These are phyloP conservation scores for Listrodromus nycthemerus DNA, from an alignment of 2,888 invertebrate genomes.

Conservation along the genomic window DNA sequence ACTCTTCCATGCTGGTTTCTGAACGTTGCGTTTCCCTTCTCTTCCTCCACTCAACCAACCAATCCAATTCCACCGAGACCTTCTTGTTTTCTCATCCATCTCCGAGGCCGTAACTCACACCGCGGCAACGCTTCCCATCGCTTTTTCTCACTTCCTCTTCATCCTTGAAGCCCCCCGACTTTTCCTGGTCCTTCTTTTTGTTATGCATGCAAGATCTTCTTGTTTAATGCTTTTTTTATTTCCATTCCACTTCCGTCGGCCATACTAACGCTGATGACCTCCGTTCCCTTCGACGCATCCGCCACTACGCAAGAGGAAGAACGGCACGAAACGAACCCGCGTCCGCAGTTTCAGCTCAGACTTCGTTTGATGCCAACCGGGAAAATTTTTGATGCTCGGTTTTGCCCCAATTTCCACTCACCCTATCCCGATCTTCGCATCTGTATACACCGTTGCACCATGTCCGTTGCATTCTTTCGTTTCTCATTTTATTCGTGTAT, in stretches of 20 bases:
- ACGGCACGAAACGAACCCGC: no score
- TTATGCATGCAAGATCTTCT: not conserved
- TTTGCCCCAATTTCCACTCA: no score
- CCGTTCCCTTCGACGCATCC: not conserved
- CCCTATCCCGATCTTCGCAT: no score
- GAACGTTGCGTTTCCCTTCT: not conserved
- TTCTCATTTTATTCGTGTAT: not conserved
- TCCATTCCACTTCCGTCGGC: not conserved
- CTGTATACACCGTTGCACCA: not conserved
- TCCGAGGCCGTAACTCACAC: constrained; percentile 57
- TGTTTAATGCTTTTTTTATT: not conserved
- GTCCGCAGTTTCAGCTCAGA: no score
- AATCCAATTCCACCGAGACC: constrained; percentile 57
- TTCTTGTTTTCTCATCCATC: constrained; percentile 67
- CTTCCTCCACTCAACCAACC: constrained; percentile 29
- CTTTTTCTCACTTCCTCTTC: constrained; percentile 13
- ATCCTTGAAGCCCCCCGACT: constrained; percentile 5
- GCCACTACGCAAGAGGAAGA: not conserved
- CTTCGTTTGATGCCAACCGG: no score
- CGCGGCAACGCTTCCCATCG: constrained; percentile 26
- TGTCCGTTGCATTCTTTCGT: not conserved
- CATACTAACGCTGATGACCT: constrained; percentile 8
- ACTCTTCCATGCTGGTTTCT: not conserved
- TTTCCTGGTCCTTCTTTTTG: constrained; percentile 3
- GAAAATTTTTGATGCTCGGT: no score